Conservation (phyloP, 2,113 vertebrate genomes). For the Erythrolamprus reginae region DNA sequence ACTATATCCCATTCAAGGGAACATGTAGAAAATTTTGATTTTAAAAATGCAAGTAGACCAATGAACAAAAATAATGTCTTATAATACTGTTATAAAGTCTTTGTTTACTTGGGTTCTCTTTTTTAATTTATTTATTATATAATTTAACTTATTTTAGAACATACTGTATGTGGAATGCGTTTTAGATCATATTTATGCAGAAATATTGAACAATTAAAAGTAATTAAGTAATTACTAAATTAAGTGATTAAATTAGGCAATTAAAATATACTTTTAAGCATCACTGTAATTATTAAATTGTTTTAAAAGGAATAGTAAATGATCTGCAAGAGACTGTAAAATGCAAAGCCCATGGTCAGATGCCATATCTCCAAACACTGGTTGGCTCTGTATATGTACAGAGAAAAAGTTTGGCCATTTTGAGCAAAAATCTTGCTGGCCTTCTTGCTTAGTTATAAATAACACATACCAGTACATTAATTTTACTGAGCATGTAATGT, state of each 20-base stretch:
- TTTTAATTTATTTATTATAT: background rate
- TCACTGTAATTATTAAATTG: background rate
- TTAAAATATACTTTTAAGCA: background rate
- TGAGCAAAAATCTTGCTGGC: background rate
- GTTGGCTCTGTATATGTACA: background rate
- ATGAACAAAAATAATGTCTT: background rate
- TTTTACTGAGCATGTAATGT: background rate
- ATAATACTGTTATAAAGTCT: background rate
- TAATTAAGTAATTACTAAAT: background rate
- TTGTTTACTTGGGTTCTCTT: background rate
- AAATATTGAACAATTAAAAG: background rate
- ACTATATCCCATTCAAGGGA: background rate
- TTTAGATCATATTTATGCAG: background rate
- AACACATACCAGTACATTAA: background rate
- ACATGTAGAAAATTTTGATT: background rate
- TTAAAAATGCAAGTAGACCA: background rate
- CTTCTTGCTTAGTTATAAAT: background rate
- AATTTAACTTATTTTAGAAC: background rate
- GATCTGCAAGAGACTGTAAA: background rate
- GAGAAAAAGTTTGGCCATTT: background rate
- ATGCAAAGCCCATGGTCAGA: background rate
- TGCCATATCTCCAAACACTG: background rate
- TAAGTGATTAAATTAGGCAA: background rate
- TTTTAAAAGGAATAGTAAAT: background rate
- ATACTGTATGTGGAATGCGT: background rate